These are phyloP conservation scores for Syncerus caffer DNA, from an alignment of 2,797 vertebrate genomes.

Conservation along the genomic window DNA sequence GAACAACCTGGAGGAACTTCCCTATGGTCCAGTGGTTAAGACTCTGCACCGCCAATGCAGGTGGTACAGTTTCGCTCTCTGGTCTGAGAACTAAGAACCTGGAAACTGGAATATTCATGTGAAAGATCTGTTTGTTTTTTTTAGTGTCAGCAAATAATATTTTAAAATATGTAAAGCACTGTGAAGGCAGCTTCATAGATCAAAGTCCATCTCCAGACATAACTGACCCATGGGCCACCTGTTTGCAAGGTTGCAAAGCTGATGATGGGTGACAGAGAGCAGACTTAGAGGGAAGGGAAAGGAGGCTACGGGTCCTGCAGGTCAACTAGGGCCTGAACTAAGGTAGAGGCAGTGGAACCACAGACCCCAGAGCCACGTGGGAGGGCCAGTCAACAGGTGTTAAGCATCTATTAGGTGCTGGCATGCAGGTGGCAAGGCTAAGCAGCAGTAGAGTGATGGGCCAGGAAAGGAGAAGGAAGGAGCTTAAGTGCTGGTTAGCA, in stretches of 20 bases:
- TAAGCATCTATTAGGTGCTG: background rate
- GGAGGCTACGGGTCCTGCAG: background rate
- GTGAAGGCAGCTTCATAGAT: background rate
- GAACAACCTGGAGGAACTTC: background rate
- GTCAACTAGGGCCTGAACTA: too few relatives aligned
- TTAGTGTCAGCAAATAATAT: background rate
- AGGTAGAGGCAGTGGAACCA: too few relatives aligned
- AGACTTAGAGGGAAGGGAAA: rapidly evolving
- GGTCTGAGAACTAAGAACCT: background rate
- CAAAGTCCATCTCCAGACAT: background rate
- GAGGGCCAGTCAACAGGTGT: background rate
- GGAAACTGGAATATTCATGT: background rate
- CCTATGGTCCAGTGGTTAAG: background rate
- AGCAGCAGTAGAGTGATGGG: background rate
- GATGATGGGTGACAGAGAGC: background rate
- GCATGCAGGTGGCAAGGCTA: background rate
- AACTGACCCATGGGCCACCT: background rate
- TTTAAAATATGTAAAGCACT: background rate
- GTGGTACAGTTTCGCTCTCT: background rate
- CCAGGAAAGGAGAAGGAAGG: background rate
- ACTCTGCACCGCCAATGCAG: background rate
- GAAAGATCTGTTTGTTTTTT: background rate
- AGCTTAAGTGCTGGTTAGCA: background rate
- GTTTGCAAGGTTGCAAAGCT: background rate
- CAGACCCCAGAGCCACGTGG: background rate